phyloP scores from a whole-genome alignment of 2,797 vertebrate species.

The Diglossa cyanea region DNA sequence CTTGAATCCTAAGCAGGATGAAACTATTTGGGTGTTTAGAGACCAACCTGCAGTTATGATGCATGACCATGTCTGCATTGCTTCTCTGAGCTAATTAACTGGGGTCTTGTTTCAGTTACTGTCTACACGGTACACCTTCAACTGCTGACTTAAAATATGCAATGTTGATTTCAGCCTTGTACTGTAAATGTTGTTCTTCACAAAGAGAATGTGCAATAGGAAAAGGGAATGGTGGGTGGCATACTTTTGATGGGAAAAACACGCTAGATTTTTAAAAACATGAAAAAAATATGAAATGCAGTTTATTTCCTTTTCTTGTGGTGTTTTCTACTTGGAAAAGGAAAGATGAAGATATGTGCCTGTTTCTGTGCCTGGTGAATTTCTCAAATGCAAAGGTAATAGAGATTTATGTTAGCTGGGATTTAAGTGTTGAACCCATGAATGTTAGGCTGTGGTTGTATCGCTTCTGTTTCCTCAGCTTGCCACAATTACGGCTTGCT shows the following conservation, averaged over 20 bases:
- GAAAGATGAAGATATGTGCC: slow-evolving; percentile 30
- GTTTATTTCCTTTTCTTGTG: not conserved
- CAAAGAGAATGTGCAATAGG: slow-evolving; percentile 64
- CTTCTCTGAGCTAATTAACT: not conserved
- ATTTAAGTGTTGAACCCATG: slow-evolving; percentile 6
- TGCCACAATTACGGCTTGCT: not conserved
- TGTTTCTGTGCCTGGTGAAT: slow-evolving; percentile 58
- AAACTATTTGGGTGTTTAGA: slow-evolving; percentile 2
- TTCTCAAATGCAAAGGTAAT: slow-evolving; percentile 37
- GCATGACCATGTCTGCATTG: slow-evolving; percentile 7
- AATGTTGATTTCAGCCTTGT: slow-evolving; percentile 65
- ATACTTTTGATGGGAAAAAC: not conserved
- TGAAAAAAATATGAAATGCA: not conserved
- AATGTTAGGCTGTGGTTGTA: slow-evolving; percentile 6
- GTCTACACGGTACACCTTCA: slow-evolving; percentile 60
- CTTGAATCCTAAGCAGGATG: slow-evolving; percentile 44
- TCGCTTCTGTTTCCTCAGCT: not conserved
- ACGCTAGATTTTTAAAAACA: not conserved
- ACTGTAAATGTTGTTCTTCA: slow-evolving; percentile 63
- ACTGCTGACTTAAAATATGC: slow-evolving; percentile 61
- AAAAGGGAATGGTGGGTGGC: not conserved
- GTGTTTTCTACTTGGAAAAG: not conserved
- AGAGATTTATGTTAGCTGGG: slow-evolving; percentile 4
- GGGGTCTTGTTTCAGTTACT: slow-evolving; percentile 65
- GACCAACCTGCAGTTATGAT: not conserved